Evolutionary conservation across 2,888 invertebrate genomes (phyloP), one percentile per base, ranked within the genome.

Genomic region (Ornithoptera alexandrae): DNA sequence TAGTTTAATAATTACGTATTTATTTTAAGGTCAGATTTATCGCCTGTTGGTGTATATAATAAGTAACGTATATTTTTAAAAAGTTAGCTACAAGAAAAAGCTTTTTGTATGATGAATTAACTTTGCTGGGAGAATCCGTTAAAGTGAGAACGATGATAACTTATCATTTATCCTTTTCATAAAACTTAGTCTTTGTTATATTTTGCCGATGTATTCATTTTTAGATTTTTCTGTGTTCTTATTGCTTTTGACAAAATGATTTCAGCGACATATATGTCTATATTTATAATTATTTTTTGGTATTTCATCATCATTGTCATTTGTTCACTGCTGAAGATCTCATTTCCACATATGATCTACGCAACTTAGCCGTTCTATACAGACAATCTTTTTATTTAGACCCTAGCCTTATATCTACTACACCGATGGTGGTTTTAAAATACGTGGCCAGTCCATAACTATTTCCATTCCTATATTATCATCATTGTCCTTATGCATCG

Each of bases 1-100:
- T 1, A 39, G 8, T 39, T 1, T 39, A 39, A 10, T 20, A 20
- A 8, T 20, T 57, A 57, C 0, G 1, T 20, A 57, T 20, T 22
- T 20, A 18, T 20, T 58, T 58, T 58, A 10, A 4, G 57, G 22
- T 58, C 1, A 5, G 7, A 18, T 8, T 56, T 62, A n/a, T 39
- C 57, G 46, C 46, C 42, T 57, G n/a, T 46, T 58, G 8, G 6
- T 18, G 59, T 57, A 61, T 42, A 61, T 66, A 36, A 22, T 18
- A n/a, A 17, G 22, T 24, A 65, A 69, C 20, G 20, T 58, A 20
- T 59, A 22, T 66, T 67, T 65, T 62, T 60, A 57, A 59, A 60
- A 70, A 63, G 58, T 62, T 62, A 30, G 63, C 53, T 67, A 70
- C 70, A 70, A 60, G 66, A 62, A 63, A 70, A 70, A 70, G 70